Evolutionary conservation across 1,140 invertebrate genomes (phyloP), one percentile per base, ranked within the genome.

Genomic region (Drosophila pseudoananassae): DNA sequence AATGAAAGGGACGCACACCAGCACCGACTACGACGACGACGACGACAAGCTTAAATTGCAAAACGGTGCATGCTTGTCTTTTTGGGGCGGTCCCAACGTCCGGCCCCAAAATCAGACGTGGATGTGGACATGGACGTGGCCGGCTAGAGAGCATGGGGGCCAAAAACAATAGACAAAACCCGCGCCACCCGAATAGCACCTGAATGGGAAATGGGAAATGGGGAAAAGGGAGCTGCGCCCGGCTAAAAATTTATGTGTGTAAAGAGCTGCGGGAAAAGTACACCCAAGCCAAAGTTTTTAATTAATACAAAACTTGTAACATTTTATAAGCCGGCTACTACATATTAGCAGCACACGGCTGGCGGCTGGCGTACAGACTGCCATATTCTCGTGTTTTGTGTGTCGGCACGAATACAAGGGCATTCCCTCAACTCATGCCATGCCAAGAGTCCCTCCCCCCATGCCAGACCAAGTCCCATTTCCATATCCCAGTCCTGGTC

Each of bases 291-390:
- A 29, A 90, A 90, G 82, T 90, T 90, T 90, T 90, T 90, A 90
- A 90, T 90, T 90, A 90, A 90, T 90, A 83, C 87, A 90, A 80
- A 90, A 90, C 81, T 87, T 90, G 87, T 83, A 72, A 90, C 88
- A 90, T 90, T 90, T 90, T 85, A 90, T 90, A 90, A 90, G 87
- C 78, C 72, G 71, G 71, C 70, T 75, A 66, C 84, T 76, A 74
- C 68, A 58, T 83, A 71, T 85, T 81, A 78, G 80, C 58, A 71
- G 56, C 40, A 43, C 15, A 10, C 43, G 17, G 43, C 40, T 60
- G 51, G 43, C 40, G 65, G 51, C 51, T 38, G 58, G 14, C 65
- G 59, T 74, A 68, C 40, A 70, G 25, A 60, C 56, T 31, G 9
- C 46, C 43, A 27, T 33, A 45, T 72, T 31, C 46, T 12, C 23